Evolutionary conservation across 2,888 invertebrate genomes (phyloP).

Genomic region (Pachymerium ferrugineum): DNA sequence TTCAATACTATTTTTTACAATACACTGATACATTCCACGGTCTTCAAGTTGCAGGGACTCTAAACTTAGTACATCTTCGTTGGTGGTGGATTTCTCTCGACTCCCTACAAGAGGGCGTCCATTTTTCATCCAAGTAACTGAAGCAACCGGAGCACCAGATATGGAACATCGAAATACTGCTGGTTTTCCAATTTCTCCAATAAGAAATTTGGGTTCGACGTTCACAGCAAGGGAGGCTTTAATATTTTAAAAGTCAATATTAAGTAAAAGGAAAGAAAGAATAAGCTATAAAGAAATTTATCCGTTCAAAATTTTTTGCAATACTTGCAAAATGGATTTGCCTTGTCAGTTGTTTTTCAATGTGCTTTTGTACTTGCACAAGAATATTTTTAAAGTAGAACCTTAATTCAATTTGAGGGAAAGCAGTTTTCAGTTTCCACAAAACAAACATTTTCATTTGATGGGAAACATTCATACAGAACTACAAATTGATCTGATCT

Average conservation of each 20-base stretch:
- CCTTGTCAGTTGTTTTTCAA: not conserved
- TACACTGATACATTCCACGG: slow-evolving; percentile 33
- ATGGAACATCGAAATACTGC: slow-evolving; percentile 48
- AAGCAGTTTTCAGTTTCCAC: not conserved
- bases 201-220: slow-evolving; percentile 19
- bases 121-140: slow-evolving; percentile 47
- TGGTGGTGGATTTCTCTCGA: slow-evolving; percentile 30
- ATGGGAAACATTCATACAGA: too few species aligned
- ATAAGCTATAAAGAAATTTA: not conserved
- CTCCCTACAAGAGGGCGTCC: slow-evolving; percentile 41
- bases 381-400: too few species aligned
- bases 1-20: slow-evolving; percentile 41
- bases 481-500: not conserved
- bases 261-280: not conserved
- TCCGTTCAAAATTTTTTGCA: not conserved
- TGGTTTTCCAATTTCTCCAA: slow-evolving; percentile 45
- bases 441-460: not conserved
- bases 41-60: slow-evolving; percentile 31
- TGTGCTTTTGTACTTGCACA: too few species aligned
- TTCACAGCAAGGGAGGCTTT: slow-evolving; percentile 30
- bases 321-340: not conserved
- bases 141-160: slow-evolving; percentile 45
- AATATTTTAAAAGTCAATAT: not conserved
- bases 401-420: too few species aligned
- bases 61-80: slow-evolving; percentile 30